Evolutionary conservation across 2,113 vertebrate species (phyloP).

Genomic region (Zingel zingel): DNA sequence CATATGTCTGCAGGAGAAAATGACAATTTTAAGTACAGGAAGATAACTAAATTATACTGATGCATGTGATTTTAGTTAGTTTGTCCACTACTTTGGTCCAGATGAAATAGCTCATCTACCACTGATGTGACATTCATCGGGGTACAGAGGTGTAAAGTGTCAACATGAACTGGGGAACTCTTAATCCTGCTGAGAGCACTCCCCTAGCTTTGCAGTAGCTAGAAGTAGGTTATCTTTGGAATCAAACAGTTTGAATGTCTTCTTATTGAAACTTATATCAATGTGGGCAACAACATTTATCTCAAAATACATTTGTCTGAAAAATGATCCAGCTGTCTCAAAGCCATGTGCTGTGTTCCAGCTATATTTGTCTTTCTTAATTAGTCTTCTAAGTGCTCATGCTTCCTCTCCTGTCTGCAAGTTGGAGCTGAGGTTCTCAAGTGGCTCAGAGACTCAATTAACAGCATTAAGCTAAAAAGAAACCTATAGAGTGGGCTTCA

Average conservation of each 20-base stretch:
- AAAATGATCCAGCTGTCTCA: conserved; percentile 24
- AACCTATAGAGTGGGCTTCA: conserved; percentile 14
- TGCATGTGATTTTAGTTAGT: not conserved
- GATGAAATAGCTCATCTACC: not conserved
- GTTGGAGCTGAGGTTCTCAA: conserved; percentile 45
- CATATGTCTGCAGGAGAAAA: conserved; percentile 36
- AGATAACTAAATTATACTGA: not conserved
- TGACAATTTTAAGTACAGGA: conserved; percentile 8
- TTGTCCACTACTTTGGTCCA: not conserved
- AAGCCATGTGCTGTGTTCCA: conserved; percentile 2
- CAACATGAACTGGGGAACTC: conserved; percentile 7
- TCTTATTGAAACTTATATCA: conserved; percentile 10
- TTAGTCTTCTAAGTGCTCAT: not conserved
- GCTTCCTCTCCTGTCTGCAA: not conserved
- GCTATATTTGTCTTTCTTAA: conserved; percentile 34
- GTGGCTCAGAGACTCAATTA: conserved; percentile 39
- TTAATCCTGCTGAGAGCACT: not conserved
- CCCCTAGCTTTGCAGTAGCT: not conserved
- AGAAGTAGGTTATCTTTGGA: not conserved
- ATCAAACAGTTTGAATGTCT: conserved; percentile 1
- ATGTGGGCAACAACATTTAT: conserved; percentile 8
- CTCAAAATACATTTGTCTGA: conserved; percentile 25
- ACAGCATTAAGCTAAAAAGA: conserved; percentile 31
- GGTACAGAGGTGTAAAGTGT: not conserved
- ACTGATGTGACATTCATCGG: not conserved